A percentile compares a stretch with the other conserved stretches of the same genome.
phyloP scores from a whole-genome alignment of 1,140 invertebrate species.

The Panulirus ornatus region DNA sequence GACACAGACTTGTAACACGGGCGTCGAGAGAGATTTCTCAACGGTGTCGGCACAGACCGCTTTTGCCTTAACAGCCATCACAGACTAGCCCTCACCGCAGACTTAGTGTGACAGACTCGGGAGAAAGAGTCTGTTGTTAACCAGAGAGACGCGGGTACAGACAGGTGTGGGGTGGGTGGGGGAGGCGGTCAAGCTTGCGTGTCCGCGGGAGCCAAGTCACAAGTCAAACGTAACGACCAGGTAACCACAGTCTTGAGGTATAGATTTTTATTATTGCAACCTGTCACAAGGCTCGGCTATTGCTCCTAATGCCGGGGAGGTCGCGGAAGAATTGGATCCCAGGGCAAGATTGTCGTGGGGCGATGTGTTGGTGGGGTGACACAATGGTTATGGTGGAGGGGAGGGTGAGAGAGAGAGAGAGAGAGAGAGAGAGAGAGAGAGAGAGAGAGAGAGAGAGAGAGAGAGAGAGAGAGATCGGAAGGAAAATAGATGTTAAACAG shows the following conservation, averaged over 20 bases:
- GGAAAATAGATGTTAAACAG: too few species aligned
- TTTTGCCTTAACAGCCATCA: too few species aligned
- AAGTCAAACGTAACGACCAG: constrained; percentile 45
- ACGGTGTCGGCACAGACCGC: too few species aligned
- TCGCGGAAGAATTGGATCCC: constrained; percentile 1
- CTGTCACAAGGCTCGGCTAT: constrained; percentile 32
- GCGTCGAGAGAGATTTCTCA: too few species aligned
- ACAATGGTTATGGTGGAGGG: background rate
- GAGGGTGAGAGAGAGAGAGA: background rate
- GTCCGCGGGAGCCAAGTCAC: background rate
- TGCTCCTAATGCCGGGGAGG: constrained; percentile 28
- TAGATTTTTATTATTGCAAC: constrained; percentile 66
- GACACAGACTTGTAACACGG: too few species aligned
- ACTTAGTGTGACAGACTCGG: too few species aligned
- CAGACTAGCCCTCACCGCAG: too few species aligned
- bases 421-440: background rate
- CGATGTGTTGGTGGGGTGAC: background rate
- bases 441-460: background rate
- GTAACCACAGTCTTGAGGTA: constrained; percentile 44
- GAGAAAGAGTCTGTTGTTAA: too few species aligned
- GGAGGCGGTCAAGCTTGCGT: too few species aligned
- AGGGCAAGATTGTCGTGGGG: background rate
- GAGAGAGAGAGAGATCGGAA: background rate
- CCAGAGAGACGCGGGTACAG: too few species aligned
- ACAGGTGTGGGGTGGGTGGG: too few species aligned